Base-by-base conservation (phyloP, 2,888 invertebrate genomes). In the Pterostichus niger region DNA sequence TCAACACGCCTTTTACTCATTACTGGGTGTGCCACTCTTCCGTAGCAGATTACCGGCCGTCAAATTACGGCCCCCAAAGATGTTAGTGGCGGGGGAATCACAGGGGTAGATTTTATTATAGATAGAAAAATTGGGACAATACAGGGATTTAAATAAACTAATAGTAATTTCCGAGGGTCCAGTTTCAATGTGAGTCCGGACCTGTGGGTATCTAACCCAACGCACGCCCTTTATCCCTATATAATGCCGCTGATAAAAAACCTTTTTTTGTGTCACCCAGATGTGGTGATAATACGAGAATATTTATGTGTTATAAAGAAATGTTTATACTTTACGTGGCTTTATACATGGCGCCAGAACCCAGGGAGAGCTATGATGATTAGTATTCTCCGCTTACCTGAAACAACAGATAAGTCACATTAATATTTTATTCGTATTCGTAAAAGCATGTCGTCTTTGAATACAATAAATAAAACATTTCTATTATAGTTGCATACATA, bases 301-400 rank as follows among this genome's bases (percentile, higher is more conserved):
- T 77, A 77, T 77, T 77, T 77, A 54, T 77, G 35, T 77, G 5
- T 56, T 75, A 75, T 40, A 9, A 75, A 56, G 56, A 77, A 56
- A 77, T 77, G 56, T 77, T 64, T 80, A 35, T 49, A 81, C 31
- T 33, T 71, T 81, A 81, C 71, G 71, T 54, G 56, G n/a, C 15
- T 15, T 40, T 6, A 0, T 40, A 17, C 40, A n/a, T 73, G 81
- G 81, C 81, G 81, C 81, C 81, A 17, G 71, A 9, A 17, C 9
- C 49, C 11, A 77, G n/a, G 9, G 15, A 10, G 13, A 54, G 10
- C 9, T 49, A 17, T 49, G 24, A 24, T 81, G 56, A 24, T 81
- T 81, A 73, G 56, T 81, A 81, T 81, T 81, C 81, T 73, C 15
- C 15, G 31, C 73, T 54, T 73, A 56, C 71, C 44, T 78, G 78